Base-by-base conservation (phyloP, 1,140 invertebrate species). In the Drosophila sucinea region DNA sequence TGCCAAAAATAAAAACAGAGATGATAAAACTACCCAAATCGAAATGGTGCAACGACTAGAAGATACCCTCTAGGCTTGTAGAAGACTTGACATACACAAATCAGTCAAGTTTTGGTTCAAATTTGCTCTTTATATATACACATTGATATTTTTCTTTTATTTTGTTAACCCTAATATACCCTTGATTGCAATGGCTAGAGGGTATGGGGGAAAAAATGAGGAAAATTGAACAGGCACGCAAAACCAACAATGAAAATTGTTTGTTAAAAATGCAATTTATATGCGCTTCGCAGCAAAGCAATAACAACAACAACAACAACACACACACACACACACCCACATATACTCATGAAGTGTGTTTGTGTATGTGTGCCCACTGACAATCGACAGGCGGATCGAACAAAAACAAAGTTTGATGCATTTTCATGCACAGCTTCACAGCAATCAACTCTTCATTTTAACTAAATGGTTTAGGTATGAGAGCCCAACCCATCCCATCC, bases 191-290 rank as follows among this genome's bases (percentile, higher is more conserved):
- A 27, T 51, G 23, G n/a, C 25, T 51, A 27, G 7, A 25, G 25
- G 44, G 44, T 51, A 51, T 27, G 6, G 2, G 5, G 5, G 3
- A 54, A 51, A 38, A 63, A 27, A 51, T 41, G 32, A 60, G 35
- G 2, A 55, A 44, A 64, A 67, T 51, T 29, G 40, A 70, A 67
- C 47, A 38, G 56, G 27, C n/a, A 32, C 29, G 70, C 55, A 79
- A 73, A 83, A 73, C 65, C 71, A 79, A 79, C 73, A 79, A 57
- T 60, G 56, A 79, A 72, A 73, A 80, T 70, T 89, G 73, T 84
- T 84, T 80, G 77, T 78, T 70, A 89, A 89, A 87, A 87, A 89
- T 81, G 81, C 84, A 89, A 87, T 87, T 87, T 87, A 89, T 87
- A 89, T 87, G 84, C 76, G 54, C 81, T 81, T 69, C 72, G 67